A percentile compares a stretch with the other conserved stretches of the same genome.
Conservation (phyloP, 2,888 invertebrate genomes). For the Octonoba sinensis region DNA sequence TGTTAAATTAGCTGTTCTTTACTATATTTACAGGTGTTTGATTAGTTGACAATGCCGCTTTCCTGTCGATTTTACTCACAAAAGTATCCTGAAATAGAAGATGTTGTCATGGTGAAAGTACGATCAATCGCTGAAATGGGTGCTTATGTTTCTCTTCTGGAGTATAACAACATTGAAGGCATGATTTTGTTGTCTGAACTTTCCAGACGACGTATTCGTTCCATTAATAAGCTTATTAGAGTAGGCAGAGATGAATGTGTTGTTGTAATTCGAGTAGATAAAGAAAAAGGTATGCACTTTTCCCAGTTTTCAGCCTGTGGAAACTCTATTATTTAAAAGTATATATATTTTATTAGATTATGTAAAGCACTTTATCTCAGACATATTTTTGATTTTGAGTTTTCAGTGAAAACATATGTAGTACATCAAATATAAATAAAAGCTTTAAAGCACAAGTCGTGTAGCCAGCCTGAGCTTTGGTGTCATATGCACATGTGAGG, state of each 20-base stretch:
- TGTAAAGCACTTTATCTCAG: too few relatives aligned
- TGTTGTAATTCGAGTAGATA: slow-evolving; percentile 98
- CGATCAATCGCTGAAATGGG: slow-evolving; percentile 99
- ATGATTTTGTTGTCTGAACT: slow-evolving; percentile 93
- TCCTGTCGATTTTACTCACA: slow-evolving; percentile 97
- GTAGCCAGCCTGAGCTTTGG: too few relatives aligned
- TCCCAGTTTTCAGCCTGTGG: not conserved
- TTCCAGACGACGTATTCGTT: slow-evolving; percentile 97
- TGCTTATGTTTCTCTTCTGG: slow-evolving; percentile 96
- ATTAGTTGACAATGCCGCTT: slow-evolving; percentile 76
- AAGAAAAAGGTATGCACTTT: slow-evolving; percentile 87
- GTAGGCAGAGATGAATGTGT: slow-evolving; percentile 99
- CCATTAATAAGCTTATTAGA: slow-evolving; percentile 98
- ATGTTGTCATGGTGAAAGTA: slow-evolving; percentile 99
- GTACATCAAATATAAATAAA: too few relatives aligned
- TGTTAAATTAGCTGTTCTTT: not conserved
- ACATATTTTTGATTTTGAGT: not conserved
- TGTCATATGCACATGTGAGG: too few relatives aligned
- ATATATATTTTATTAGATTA: not conserved
- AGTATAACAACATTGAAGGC: slow-evolving; percentile 98
- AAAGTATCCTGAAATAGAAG: slow-evolving; percentile 97
- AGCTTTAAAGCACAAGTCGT: too few relatives aligned
- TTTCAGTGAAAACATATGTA: too few relatives aligned
- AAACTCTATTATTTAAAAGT: not conserved
- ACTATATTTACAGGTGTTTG: slow-evolving; percentile 8